phyloP scores from a whole-genome alignment of 2,113 vertebrate genomes.

The Silurus glanis region DNA sequence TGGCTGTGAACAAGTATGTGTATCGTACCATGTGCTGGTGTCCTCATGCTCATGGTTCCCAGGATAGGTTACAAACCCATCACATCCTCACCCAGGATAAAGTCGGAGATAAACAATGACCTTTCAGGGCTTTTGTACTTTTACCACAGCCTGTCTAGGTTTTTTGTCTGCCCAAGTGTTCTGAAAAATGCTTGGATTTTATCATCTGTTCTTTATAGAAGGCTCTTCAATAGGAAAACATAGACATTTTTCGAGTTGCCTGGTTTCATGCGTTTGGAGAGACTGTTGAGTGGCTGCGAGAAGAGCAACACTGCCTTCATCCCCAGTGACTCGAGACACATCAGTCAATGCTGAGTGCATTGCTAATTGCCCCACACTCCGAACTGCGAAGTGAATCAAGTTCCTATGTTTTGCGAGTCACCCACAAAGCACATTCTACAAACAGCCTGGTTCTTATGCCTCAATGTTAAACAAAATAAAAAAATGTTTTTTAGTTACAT shows the following conservation, averaged over 20 bases:
- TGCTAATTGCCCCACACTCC: background rate
- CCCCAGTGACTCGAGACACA: background rate
- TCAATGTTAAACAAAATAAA: too few relatives aligned
- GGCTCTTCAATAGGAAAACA: background rate
- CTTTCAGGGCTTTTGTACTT: background rate
- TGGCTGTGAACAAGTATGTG: background rate
- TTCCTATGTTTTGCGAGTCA: background rate
- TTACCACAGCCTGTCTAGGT: background rate
- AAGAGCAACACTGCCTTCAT: background rate
- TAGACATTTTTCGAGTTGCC: background rate
- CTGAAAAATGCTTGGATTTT: background rate
- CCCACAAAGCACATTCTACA: too few relatives aligned
- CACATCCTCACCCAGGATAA: background rate
- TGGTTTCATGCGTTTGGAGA: background rate
- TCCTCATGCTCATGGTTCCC: background rate
- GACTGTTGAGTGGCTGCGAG: background rate
- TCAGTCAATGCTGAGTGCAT: background rate
- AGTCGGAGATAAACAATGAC: background rate
- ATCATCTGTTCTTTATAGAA: background rate
- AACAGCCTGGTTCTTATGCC: too few relatives aligned
- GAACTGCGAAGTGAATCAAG: background rate
- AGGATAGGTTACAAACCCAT: background rate
- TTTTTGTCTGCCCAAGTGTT: background rate
- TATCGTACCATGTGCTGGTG: background rate
- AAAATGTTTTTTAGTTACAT: too few relatives aligned